Evolutionary conservation across 2,113 vertebrate species (phyloP), one percentile per base, ranked within the genome.

Genomic region (Seriola aureovittata): DNA sequence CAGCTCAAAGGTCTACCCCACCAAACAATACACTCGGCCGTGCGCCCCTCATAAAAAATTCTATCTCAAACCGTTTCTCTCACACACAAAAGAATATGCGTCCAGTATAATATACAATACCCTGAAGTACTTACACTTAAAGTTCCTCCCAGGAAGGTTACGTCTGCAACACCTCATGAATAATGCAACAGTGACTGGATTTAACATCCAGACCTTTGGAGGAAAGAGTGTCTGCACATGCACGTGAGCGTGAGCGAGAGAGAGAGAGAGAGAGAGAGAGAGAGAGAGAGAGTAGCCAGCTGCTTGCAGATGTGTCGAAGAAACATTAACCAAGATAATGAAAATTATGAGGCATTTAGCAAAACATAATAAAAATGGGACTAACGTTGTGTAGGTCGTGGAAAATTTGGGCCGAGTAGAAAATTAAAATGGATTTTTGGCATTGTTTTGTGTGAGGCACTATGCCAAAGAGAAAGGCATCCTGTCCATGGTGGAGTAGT

Each of bases 171-270:
- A 50, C 55, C n/a, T 58, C 67, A 92, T 91, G 74, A 90, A 93
- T 94, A 88, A 93, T 93, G 82, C 84, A 94, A 62, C 59, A 50
- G 58, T 64, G 57, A 78, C 40, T 60, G 73, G 66, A 80, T 88
- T 80, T 82, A 85, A 89, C 83, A 84, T 85, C 46, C 50, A 80
- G 80, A 86, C 79, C 63, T 89, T 81, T 70, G 58, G 60, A 81
- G 65, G 34, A 34, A 63, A 57, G 70, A 11, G 16, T 9, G 78
- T 72, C 55, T 64, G 74, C 29, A 54, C 21, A 60, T 66, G 66
- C 44, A 52, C 36, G 32, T 48, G 60, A 21, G 69, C 14, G 62
- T 55, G 48, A 34, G 11, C 38, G 21, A 48, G 62, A 13, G 63
- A 10, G 14, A 11, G 69, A 9, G 23, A 50, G 60, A n/a, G 48